phyloP scores from a whole-genome alignment of 2,888 invertebrate species.

The Cinara cedri region DNA sequence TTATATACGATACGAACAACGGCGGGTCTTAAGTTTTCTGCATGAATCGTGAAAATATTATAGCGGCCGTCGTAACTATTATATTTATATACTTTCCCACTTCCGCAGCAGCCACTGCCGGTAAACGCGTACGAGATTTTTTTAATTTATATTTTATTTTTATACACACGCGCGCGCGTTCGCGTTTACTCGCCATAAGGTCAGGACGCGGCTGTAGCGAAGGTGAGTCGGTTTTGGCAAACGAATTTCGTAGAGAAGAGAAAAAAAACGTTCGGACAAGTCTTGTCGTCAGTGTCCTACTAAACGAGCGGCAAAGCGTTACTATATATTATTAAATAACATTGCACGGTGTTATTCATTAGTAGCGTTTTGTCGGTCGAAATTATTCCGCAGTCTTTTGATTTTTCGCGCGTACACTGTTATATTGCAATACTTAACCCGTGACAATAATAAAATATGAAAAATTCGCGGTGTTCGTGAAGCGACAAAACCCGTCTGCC shows the following conservation, averaged over 20 bases:
- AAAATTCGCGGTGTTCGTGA: too few species aligned
- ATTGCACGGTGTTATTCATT: not conserved
- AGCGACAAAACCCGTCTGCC: not conserved
- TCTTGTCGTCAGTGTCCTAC: too few species aligned
- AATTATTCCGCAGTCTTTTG: too few species aligned
- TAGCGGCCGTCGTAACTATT: not conserved
- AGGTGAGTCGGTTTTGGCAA: constrained; percentile 56
- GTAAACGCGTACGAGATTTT: not conserved
- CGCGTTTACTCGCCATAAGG: constrained; percentile 23
- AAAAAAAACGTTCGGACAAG: not conserved
- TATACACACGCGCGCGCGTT: not conserved
- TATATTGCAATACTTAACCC: too few species aligned
- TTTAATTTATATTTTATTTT: not conserved
- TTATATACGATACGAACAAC: too few species aligned
- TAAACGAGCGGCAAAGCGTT: not conserved
- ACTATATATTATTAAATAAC: not conserved
- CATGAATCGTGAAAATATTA: not conserved
- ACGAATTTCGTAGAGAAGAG: not conserved
- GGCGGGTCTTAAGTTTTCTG: not conserved
- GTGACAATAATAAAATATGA: too few species aligned
- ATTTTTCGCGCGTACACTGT: too few species aligned
- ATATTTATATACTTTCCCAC: constrained; percentile 10
- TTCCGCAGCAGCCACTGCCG: not conserved
- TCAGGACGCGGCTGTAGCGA: constrained; percentile 32
- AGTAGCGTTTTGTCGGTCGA: too few species aligned